These are phyloP conservation scores for Trichoplusia ni DNA, from an alignment of 1,140 invertebrate species.

Conservation along the genomic window DNA sequence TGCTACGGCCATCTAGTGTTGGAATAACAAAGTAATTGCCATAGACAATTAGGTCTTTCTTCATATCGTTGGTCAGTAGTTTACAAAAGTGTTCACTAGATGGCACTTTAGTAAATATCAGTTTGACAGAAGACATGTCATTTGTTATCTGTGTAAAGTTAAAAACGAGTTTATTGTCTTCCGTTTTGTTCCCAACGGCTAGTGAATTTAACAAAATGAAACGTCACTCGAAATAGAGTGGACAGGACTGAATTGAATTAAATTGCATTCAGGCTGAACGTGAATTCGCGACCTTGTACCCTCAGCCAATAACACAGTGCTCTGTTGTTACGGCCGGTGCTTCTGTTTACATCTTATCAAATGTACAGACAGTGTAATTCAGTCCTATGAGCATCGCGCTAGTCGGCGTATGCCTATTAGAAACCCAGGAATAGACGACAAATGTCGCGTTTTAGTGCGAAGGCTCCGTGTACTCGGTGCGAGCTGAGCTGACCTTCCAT, in stretches of 20 bases:
- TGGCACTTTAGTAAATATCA: not conserved
- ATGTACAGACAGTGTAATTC: conserved; percentile 40
- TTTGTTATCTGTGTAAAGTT: conserved; percentile 36
- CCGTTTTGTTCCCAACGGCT: conserved; percentile 50
- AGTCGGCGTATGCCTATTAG: conserved; percentile 36
- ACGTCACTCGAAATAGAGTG: conserved; percentile 62
- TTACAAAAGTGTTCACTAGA: no score
- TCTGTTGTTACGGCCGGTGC: conserved; percentile 66
- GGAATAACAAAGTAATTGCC: not conserved
- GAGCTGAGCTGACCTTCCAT: conserved; percentile 68
- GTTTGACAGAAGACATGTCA: not conserved
- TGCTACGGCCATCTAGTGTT: conserved; percentile 1
- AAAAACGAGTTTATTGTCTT: conserved; percentile 51
- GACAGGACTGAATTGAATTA: conserved; percentile 49
- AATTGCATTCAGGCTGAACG: conserved; percentile 55
- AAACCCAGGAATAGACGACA: conserved; percentile 50
- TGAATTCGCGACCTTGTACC: conserved; percentile 58
- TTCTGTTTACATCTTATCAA: conserved; percentile 70
- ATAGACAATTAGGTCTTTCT: conserved; percentile 40
- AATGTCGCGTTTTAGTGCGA: conserved; percentile 43
- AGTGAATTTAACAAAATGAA: conserved; percentile 58
- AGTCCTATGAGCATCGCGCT: conserved; percentile 39
- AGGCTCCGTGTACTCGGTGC: conserved; percentile 47
- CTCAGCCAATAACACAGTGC: conserved; percentile 52
- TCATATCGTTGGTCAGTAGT: no score